Evolutionary conservation across 2,888 invertebrate species (phyloP).

Genomic region (Drosophila percnosoma): DNA sequence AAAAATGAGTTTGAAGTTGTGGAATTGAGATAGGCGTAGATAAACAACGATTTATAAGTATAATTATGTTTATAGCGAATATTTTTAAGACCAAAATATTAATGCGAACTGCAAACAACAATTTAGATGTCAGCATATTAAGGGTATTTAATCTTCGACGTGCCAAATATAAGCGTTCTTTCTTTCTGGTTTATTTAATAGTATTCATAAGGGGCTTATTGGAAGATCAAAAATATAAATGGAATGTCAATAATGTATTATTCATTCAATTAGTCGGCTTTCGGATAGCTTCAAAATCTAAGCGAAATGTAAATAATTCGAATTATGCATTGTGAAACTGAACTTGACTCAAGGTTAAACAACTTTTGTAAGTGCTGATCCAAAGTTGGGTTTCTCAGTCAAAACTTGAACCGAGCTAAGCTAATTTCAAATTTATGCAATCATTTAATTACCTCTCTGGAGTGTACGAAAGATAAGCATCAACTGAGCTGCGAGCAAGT

Average conservation of each 20-base stretch:
- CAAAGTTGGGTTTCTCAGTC: neutral
- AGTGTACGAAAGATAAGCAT: neutral
- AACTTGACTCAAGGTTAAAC: neutral
- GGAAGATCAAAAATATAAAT: neutral
- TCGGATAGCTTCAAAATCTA: neutral
- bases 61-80: too few species aligned
- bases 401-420: neutral
- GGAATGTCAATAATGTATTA: neutral
- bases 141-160: neutral
- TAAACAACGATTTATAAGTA: neutral
- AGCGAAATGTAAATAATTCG: neutral
- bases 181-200: neutral
- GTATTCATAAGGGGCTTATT: neutral
- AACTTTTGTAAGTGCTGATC: neutral
- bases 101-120: neutral
- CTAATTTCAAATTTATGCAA: neutral
- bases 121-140: neutral
- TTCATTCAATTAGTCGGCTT: neutral
- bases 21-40: neutral
- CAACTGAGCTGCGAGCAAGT: constrained; percentile 12
- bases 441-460: neutral
- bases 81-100: fast-evolving
- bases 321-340: neutral
- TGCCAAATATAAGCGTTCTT: too few species aligned
- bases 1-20: neutral